Evolutionary conservation across 2,113 vertebrate genomes (phyloP).

Genomic region (Chaetodon trifascialis): DNA sequence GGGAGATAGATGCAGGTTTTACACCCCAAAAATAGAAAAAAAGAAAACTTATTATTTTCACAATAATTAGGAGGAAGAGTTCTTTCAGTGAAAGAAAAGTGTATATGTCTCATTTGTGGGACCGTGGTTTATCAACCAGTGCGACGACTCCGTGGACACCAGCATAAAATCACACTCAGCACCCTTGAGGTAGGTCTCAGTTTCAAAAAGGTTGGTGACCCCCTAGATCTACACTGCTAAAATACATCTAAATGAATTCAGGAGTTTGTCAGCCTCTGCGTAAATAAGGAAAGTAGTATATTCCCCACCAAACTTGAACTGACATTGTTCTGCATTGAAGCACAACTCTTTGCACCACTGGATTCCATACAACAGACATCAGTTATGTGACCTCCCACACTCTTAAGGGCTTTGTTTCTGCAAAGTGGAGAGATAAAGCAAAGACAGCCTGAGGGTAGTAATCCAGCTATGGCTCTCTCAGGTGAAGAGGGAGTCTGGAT

Average conservation of each 20-base stretch:
- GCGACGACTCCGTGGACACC: too few species aligned
- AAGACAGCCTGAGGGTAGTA: constrained; percentile 65
- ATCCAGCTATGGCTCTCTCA: constrained; percentile 62
- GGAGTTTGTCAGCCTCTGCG: constrained; percentile 28
- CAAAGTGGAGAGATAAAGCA: constrained; percentile 60
- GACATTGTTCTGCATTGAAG: constrained; percentile 17
- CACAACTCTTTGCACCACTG: background rate
- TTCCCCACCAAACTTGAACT: constrained; percentile 38
- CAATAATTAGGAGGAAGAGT: too few species aligned
- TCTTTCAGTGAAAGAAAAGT: too few species aligned
- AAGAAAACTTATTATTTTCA: too few species aligned
- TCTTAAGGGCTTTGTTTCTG: constrained; percentile 54
- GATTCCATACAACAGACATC: constrained; percentile 45
- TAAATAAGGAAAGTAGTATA: constrained; percentile 35
- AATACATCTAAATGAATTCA: too few species aligned
- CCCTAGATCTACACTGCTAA: constrained; percentile 12
- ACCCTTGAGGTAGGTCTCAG: too few species aligned
- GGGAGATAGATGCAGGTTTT: too few species aligned
- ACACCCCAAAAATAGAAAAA: too few species aligned
- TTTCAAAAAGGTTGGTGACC: too few species aligned
- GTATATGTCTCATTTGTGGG: too few species aligned
- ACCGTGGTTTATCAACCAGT: too few species aligned
- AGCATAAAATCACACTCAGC: too few species aligned
- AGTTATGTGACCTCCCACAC: constrained; percentile 53
- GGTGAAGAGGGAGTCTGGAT: constrained; percentile 56